These are phyloP conservation scores for Genyomyrus donnyi DNA, from an alignment of 2,113 vertebrate species.

Conservation along the genomic window DNA sequence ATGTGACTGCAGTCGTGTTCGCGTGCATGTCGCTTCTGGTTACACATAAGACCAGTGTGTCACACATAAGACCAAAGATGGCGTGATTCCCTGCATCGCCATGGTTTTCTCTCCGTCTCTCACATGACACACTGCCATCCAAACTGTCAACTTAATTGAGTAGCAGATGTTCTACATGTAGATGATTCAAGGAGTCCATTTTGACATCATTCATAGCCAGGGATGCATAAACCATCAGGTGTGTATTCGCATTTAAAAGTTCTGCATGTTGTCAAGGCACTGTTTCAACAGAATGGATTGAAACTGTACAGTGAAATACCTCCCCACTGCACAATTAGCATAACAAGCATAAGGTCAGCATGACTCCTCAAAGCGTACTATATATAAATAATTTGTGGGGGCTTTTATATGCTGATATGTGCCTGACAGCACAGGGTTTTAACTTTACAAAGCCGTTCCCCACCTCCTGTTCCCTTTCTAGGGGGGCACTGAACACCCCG, in stretches of 20 bases:
- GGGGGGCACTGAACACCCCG: neutral
- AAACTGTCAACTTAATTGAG: neutral
- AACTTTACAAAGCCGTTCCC: neutral
- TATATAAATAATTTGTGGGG: conserved; percentile 6
- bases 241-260: neutral
- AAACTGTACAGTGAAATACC: neutral
- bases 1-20: neutral
- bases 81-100: neutral
- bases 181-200: neutral
- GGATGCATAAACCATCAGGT: neutral
- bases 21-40: neutral
- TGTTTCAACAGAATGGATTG: neutral
- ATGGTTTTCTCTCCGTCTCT: neutral
- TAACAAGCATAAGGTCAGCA: neutral
- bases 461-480: neutral
- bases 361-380: neutral
- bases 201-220: neutral
- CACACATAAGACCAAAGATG: neutral
- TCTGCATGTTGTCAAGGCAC: neutral
- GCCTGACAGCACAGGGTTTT: neutral
- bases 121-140: neutral
- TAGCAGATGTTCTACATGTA: neutral
- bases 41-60: neutral
- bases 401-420: conserved; percentile 7
- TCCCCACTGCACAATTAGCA: neutral